Percentiles rank a stretch among this genome's conserved stretches.
These are phyloP conservation scores for Strigops habroptila DNA, from an alignment of 2,113 vertebrate species.

Conservation along the genomic window DNA sequence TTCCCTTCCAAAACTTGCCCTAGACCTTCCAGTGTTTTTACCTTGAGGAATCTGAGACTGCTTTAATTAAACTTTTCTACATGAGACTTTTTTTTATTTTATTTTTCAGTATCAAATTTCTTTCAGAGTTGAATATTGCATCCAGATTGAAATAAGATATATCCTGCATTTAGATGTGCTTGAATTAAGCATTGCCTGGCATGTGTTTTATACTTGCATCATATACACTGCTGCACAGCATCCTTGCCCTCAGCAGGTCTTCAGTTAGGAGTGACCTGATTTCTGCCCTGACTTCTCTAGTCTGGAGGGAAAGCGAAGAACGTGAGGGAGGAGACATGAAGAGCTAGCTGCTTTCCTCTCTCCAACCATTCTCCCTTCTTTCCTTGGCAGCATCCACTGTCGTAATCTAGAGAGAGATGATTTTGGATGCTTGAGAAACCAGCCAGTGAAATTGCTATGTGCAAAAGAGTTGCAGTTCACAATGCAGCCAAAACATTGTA, in stretches of 20 bases:
- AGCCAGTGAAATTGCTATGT: accelerated
- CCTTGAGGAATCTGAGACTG: background rate
- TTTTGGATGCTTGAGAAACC: background rate
- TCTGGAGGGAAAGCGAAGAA: accelerated
- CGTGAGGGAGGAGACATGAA: background rate
- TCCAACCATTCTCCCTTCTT: accelerated
- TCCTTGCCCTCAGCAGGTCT: background rate
- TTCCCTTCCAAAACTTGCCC: background rate
- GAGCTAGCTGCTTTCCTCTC: accelerated
- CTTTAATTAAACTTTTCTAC: background rate
- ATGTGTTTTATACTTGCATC: background rate
- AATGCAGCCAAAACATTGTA: accelerated
- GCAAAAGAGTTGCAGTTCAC: accelerated
- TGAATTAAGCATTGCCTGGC: background rate
- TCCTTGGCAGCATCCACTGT: accelerated
- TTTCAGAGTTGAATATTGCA: background rate
- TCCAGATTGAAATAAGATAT: background rate
- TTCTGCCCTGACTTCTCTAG: too few species aligned
- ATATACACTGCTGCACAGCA: background rate
- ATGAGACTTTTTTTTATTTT: background rate
- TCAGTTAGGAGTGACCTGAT: background rate
- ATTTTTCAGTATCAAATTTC: background rate
- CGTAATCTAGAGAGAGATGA: background rate
- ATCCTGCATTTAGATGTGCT: background rate
- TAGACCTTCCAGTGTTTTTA: background rate